Conservation (phyloP, 2,888 invertebrate species). For the Achlya flavicornis region DNA sequence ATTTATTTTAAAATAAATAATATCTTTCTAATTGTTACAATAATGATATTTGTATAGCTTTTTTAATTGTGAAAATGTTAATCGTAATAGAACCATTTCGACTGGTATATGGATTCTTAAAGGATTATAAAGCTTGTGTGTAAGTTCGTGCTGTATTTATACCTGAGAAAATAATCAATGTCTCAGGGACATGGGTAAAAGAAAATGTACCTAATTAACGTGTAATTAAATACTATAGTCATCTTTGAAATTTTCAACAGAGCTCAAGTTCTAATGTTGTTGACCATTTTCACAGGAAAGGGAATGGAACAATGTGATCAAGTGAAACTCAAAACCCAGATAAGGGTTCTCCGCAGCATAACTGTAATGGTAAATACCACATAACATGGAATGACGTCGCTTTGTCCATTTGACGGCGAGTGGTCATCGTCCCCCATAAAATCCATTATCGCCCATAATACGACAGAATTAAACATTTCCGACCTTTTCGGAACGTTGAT, state of each 20-base stretch:
- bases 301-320: slow-evolving; percentile 10
- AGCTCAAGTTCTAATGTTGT: background rate
- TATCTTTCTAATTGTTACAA: background rate
- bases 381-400: slow-evolving; percentile 8
- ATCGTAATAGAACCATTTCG: too few species aligned
- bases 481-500: slow-evolving; percentile 28
- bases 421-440: slow-evolving; percentile 28
- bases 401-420: slow-evolving; percentile 18
- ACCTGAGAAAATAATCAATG: too few species aligned
- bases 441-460: slow-evolving; percentile 30
- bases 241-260: too few species aligned
- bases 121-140: too few species aligned
- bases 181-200: too few species aligned
- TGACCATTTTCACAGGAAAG: background rate
- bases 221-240: too few species aligned
- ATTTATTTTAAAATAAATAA: background rate
- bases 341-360: slow-evolving; percentile 20
- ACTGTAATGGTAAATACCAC: slow-evolving; percentile 16
- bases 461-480: slow-evolving; percentile 35
- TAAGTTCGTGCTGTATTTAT: too few species aligned
- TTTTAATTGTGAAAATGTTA: too few species aligned
- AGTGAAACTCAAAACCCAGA: slow-evolving; percentile 8
- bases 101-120: too few species aligned
- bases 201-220: too few species aligned
- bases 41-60: too few species aligned